phyloP scores from a whole-genome alignment of 2,888 invertebrate genomes.

The Parnassius mnemosyne region DNA sequence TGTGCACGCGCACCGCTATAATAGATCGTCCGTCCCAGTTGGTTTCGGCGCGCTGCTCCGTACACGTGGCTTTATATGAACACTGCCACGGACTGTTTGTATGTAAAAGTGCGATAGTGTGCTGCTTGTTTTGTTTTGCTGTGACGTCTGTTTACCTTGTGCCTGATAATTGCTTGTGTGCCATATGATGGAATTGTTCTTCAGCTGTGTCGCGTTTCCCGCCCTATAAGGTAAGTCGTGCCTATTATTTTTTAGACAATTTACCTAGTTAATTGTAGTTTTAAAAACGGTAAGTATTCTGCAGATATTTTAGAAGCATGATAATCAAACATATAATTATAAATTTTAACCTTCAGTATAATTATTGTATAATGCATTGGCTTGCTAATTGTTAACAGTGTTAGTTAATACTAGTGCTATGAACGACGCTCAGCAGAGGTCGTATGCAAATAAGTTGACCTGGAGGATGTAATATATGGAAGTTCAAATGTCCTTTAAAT shows the following conservation, averaged over 20 bases:
- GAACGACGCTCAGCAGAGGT: slow-evolving; percentile 17
- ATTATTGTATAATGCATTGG: slow-evolving; percentile 14
- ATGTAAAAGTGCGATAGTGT: slow-evolving; percentile 22
- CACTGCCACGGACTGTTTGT: slow-evolving; percentile 25
- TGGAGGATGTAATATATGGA: slow-evolving; percentile 18
- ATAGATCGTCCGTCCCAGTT: slow-evolving; percentile 78
- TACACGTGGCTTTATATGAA: slow-evolving; percentile 52
- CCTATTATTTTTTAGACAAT: neutral
- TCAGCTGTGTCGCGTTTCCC: neutral
- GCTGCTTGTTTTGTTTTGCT: slow-evolving; percentile 17
- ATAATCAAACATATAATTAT: slow-evolving; percentile 10
- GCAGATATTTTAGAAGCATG: neutral
- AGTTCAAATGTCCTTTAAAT: slow-evolving; percentile 16
- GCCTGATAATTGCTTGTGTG: slow-evolving; percentile 20
- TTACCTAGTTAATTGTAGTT: no score
- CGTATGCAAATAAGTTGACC: slow-evolving; percentile 23
- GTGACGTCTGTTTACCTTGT: slow-evolving; percentile 25
- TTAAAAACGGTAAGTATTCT: neutral
- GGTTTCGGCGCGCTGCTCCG: slow-evolving; percentile 75
- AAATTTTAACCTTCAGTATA: slow-evolving; percentile 19
- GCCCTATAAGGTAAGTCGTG: slow-evolving; percentile 17
- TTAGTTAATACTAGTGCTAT: slow-evolving; percentile 10
- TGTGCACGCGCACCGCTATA: slow-evolving; percentile 73
- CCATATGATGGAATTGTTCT: slow-evolving; percentile 20
- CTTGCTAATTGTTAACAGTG: slow-evolving; percentile 21